Base-by-base conservation (phyloP, 2,888 invertebrate species). In the Himalopsyche tibetana region DNA sequence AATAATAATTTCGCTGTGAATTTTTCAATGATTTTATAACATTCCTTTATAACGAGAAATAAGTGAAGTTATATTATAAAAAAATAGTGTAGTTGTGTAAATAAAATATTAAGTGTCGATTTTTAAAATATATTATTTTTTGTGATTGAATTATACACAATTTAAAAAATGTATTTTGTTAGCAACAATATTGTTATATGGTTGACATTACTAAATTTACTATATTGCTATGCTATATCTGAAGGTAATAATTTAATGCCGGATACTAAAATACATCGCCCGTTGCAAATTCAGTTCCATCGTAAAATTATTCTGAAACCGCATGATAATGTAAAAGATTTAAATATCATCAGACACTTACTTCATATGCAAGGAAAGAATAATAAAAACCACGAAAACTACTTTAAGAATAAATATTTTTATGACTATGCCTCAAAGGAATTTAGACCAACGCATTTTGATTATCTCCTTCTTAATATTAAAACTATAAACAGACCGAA, bases 261-360 rank as follows among this genome's bases (percentile, higher is more conserved):
- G 0, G 63, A 28, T 82, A 63, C 82, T 4, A 56, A 84, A 84
- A 84, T 84, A 84, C 84, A 69, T 55, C 80, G 38, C 11, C 63
- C 63, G 4, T 28, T 63, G 4, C 63, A 63, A 28, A 28, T 63
- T n/a, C 63, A 63, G 19, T 63, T 9, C 15, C 15, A 74, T 74
- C 74, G 36, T 36, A 74, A 74, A 36, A 15, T 74, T 12, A 74
- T 74, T 74, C 28, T 74, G 36, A 74, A 74, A 36, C 74, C 74
- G 12, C 74, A 74, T 5, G 74, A 74, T 15, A 51, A 51, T 74
- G 12, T 36, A 36, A 74, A 74, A 38, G 74, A 74, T 74, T 15
- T 36, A 5, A 74, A 74, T 74, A 74, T 74, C 11, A 11, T 74
- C 19, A 28, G 74, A 36, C 74, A 74, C 36, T 36, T 74, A 36